These are phyloP conservation scores for Myotis pilosus DNA, from an alignment of 2,797 vertebrate genomes.

Conservation along the genomic window DNA sequence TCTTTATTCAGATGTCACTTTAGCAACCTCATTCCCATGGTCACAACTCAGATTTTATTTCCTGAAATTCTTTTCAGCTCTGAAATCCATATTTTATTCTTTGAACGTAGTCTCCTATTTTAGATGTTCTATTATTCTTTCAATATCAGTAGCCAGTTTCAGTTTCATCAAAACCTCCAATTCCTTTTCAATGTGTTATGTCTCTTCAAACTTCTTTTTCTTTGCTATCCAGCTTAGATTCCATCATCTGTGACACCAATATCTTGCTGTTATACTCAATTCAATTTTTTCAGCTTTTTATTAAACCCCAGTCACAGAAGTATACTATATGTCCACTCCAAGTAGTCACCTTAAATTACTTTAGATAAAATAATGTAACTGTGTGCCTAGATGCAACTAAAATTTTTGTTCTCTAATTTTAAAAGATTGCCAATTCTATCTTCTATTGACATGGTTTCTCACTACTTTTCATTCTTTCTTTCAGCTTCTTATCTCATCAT, in stretches of 20 bases:
- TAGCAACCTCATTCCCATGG: not conserved
- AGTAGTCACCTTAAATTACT: not conserved
- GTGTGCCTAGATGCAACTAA: not conserved
- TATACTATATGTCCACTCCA: not conserved
- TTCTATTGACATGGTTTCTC: not conserved
- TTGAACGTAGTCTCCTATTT: not conserved
- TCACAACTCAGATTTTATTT: not conserved
- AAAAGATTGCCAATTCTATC: not conserved
- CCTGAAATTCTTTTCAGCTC: not conserved
- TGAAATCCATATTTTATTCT: not conserved
- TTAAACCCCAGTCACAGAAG: not conserved
- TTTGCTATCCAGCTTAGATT: not conserved
- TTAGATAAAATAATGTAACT: not conserved
- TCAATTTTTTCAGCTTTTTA: not conserved
- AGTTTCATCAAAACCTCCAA: not conserved
- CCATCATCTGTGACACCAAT: not conserved
- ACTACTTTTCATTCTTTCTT: not conserved
- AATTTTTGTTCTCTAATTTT: constrained; percentile 5
- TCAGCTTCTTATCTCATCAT: not conserved
- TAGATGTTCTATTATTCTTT: not conserved
- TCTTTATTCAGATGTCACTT: not conserved
- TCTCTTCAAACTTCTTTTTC: not conserved
- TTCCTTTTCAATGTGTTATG: not conserved
- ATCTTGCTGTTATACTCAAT: not conserved
- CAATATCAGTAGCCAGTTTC: not conserved